A percentile compares a stretch with the other conserved stretches of the same genome.
Evolutionary conservation across 2,888 invertebrate species (phyloP).

Genomic region (Dryocosmus kuriphilus): DNA sequence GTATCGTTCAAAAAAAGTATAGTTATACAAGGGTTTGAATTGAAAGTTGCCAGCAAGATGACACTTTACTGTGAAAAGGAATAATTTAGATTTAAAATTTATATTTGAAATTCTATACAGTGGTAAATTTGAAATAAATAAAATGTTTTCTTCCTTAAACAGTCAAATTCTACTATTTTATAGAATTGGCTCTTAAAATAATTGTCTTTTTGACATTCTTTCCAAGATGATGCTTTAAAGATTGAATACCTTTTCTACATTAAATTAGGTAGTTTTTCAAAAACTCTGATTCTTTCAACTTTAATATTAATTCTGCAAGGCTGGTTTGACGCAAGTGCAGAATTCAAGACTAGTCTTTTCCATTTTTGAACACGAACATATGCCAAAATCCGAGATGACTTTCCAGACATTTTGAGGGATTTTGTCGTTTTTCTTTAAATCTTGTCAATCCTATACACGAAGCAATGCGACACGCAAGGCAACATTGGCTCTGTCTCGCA

Average conservation of each 20-base stretch:
- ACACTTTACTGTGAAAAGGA: neutral
- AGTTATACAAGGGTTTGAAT: neutral
- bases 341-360: neutral
- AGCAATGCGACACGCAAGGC: conserved; percentile 39
- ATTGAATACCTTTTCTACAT: too few relatives aligned
- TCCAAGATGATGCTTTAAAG: too few relatives aligned
- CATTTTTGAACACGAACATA: neutral
- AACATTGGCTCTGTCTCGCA: conserved; percentile 36
- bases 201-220: too few relatives aligned
- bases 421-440: conserved; percentile 39
- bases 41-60: neutral
- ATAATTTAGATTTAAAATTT: neutral
- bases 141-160: too few relatives aligned
- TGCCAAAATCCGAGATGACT: conserved; percentile 21
- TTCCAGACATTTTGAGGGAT: conserved; percentile 35
- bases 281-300: too few relatives aligned
- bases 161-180: too few relatives aligned
- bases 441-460: conserved; percentile 38
- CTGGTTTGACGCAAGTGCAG: neutral
- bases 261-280: too few relatives aligned
- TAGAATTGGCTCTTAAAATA: too few relatives aligned
- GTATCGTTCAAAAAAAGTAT: neutral
- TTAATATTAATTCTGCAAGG: too few relatives aligned
- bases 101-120: neutral
- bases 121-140: neutral